Evolutionary conservation across 1,140 invertebrate species (phyloP), one percentile per base, ranked within the genome.

Genomic region (Drosophila repletoides): DNA sequence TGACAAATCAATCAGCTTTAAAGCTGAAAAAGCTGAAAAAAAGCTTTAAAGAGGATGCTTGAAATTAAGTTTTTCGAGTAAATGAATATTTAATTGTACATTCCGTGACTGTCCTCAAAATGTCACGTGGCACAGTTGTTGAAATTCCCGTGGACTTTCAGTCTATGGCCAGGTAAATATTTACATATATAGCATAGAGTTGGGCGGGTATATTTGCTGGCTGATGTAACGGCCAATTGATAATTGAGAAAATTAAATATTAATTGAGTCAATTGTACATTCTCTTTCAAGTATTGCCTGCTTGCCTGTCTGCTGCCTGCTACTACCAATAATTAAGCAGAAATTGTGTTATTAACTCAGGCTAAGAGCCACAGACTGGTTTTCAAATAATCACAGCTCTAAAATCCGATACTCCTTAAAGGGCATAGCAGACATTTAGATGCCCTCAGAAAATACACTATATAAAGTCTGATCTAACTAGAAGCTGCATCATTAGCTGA

Each of bases 211-310:
- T n/a, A n/a, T n/a, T n/a, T n/a, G n/a, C n/a, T 36, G 1, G 12
- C 26, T 72, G 71, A 69, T 81, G 72, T 48, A 73, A 79, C 40
- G 34, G 26, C 14, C 31, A 49, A n/a, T 51, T 40, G 21, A 31
- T 48, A 65, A 61, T 53, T 68, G 41, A 55, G 38, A 51, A 61
- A 77, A 77, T 77, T 55, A 73, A 43, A 58, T 73, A 66, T 73
- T 81, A 73, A 77, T 70, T 53, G 55, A 9, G 53, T 69, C 51
- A 76, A 64, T 76, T 65, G 34, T 10, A 68, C 77, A 81, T 76
- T 81, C 76, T 83, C 73, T 65, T 73, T 56, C 3, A 10, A 19
- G 36, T 68, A n/a, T n/a, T n/a, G n/a, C n/a, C n/a, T n/a, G n/a
- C n/a, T n/a, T n/a, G n/a, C n/a, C n/a, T n/a, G n/a, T n/a, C n/a